Base-by-base conservation (phyloP, 2,888 invertebrate species). In the Neoscelio sp. region DNA sequence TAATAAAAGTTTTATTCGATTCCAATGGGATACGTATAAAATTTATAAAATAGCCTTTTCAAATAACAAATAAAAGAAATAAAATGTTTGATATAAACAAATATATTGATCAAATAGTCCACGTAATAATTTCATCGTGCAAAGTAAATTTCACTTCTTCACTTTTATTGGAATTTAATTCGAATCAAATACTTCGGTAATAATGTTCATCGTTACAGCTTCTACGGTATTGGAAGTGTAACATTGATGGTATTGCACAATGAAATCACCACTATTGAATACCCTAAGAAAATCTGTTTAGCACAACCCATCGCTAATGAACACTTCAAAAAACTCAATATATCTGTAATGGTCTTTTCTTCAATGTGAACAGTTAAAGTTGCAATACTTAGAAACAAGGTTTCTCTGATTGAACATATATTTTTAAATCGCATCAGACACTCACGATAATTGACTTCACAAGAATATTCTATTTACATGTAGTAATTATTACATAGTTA, bases 241-340 rank as follows among this genome's bases (percentile, higher is more conserved):
- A n/a, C 10, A 18, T 18, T 5, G 56, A 58, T 44, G 44, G 15
- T 5, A 48, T 26, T 60, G 28, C 38, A 6, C 35, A 42, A 46
- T 26, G 48, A 35, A 62, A 62, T 62, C 48, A 38, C 35, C 38
- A 38, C 15, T 48, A 62, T 62, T 48, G 62, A 62, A 62, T 38
- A 23, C 33, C 38, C 48, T 35, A 62, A 62, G 48, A 62, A 62
- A 62, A 62, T 62, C 62, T 48, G 20, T 33, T 62, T 10, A 26
- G 15, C 28, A 13, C 33, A 46, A 46, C 20, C 23, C 48, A 62
- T 44, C 62, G 17, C 48, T 62, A 62, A 62, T 62, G 62, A 62
- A 62, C 48, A 23, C 38, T 62, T 17, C 12, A 48, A 48, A 62
- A 46, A 62, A 62, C 38, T 48, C 48, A 38, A 62, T 62, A 48